Base-by-base conservation (phyloP, 92 coral and sea anemone genomes). In the Epizoanthus stellaris region DNA sequence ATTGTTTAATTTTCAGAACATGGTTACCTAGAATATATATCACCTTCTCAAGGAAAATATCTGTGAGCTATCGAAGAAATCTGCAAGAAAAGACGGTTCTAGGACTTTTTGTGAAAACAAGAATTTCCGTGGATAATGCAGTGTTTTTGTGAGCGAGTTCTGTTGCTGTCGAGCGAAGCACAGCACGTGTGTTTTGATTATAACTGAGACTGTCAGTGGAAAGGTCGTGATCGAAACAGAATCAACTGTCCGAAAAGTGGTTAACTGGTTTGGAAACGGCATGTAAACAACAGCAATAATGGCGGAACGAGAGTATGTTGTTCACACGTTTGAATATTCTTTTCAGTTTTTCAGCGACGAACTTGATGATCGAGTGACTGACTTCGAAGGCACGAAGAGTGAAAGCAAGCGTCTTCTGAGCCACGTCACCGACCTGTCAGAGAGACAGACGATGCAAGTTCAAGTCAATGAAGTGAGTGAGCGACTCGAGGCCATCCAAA, bases 281-380 rank as follows among this genome's bases (percentile, higher is more conserved):
- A 54, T 82, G 69, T 38, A 49, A 81, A 43, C 76, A 69, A 49
- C 49, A 14, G 3, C 20, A 82, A 81, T 81, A 57, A 90, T 85
- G 91, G 94, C 88, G 20, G 80, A 88, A 70, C 81, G 80, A 57
- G 86, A 85, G 75, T 85, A 82, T 54, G 76, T 86, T 80, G 80
- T 82, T 73, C 98, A 97, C 65, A 85, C 91, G 69, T 97, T 97
- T 86, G 93, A 95, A 70, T 79, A 79, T 79, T 79, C 60, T 6
- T 97, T 95, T 75, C 99, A 97, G 99, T 95, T 91, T 69, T 90
- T 97, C 34, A 90, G 92, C 85, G 98, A 97, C 62, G 98, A 97
- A 84, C 80, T 97, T 57, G 99, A 95, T 54, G 89, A 90, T 59
- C 89, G 82, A 49, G 84, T 86, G 76, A 90, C 92, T 62, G 98